Base-by-base conservation (phyloP, 2,888 invertebrate species). In the Meghimatium bilineatum region DNA sequence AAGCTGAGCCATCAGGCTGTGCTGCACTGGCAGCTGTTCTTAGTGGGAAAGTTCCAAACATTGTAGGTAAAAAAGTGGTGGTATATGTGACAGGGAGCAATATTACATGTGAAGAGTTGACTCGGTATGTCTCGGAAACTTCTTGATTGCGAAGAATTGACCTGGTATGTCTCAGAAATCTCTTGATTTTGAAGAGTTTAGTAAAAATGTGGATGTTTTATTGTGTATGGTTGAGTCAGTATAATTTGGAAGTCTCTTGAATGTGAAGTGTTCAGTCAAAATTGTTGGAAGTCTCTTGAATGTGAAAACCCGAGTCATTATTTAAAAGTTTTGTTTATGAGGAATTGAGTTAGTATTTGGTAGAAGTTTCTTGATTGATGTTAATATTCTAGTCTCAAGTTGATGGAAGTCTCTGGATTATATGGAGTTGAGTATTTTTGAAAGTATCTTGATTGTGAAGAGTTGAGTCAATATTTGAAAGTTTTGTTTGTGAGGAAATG, bases 1-100 rank as follows among this genome's bases (percentile, higher is more conserved):
- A 91, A 14, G 92, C 92, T 23, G 93, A 93, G 86, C 92, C 93
- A 14, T 90, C 93, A 6, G 93, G 93, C 0, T 89, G 91, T 80
- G 92, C 92, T 32, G 91, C 91, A 60, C 82, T 90, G 88, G 91
- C 92, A 29, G 93, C 93, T 17, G 83, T 93, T 10, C 56, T 91
- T 36, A 83, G 85, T 72, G 88, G 88, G 14, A 90, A 91, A 71
- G 89, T 93, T 12, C 92, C 91, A 34, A 89, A 91, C 82, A 87
- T 90, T 20, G 83, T 85, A 14, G 90, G 90, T 14, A 92, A 92
- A 83, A 91, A 89, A 71, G 91, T 93, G 20, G 91, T 92, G 17
- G 90, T 91, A 12, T 89, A 93, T 36, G 71, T 93, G 10, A 92
- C 92, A 26, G 93, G 93, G 10, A 90, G 93, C 12, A 93, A 93